phyloP scores from a whole-genome alignment of 2,113 vertebrate genomes.

The Sarotherodon lohbergeri region DNA sequence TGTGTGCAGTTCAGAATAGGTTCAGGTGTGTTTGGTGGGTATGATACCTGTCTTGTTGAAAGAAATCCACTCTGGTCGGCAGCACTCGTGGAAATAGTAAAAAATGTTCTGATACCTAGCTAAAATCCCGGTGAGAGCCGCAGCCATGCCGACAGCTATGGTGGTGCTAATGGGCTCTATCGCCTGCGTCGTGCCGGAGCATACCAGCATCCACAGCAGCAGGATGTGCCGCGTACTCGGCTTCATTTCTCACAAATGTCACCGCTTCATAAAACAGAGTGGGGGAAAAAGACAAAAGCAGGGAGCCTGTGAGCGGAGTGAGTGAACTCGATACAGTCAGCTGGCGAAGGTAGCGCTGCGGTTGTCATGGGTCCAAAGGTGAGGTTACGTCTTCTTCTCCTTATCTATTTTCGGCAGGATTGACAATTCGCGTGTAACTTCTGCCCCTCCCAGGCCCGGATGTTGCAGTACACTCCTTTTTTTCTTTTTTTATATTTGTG shows the following conservation, averaged over 20 bases:
- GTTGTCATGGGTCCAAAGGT: slow-evolving; percentile 8
- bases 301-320: accelerated
- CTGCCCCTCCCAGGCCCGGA: not conserved
- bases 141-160: slow-evolving; percentile 74
- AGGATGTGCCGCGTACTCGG: not conserved
- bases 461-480: not conserved
- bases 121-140: slow-evolving; percentile 71
- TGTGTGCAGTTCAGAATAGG: not conserved
- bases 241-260: slow-evolving; percentile 13
- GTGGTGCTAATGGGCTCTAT: slow-evolving; percentile 74
- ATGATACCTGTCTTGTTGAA: slow-evolving; percentile 69
- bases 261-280: not conserved
- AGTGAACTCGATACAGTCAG: not conserved
- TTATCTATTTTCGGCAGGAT: not conserved
- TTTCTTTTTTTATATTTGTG: not conserved
- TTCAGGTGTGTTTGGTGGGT: accelerated
- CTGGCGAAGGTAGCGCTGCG: not conserved
- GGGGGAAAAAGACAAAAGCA: not conserved
- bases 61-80: slow-evolving; percentile 71
- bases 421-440: not conserved
- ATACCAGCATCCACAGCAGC: slow-evolving; percentile 28
- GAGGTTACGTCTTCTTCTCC: not conserved
- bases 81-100: slow-evolving; percentile 73
- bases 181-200: slow-evolving; percentile 10
- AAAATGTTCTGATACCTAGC: slow-evolving; percentile 67